Conservation (phyloP, 1,140 invertebrate species). For the Solen grandis region DNA sequence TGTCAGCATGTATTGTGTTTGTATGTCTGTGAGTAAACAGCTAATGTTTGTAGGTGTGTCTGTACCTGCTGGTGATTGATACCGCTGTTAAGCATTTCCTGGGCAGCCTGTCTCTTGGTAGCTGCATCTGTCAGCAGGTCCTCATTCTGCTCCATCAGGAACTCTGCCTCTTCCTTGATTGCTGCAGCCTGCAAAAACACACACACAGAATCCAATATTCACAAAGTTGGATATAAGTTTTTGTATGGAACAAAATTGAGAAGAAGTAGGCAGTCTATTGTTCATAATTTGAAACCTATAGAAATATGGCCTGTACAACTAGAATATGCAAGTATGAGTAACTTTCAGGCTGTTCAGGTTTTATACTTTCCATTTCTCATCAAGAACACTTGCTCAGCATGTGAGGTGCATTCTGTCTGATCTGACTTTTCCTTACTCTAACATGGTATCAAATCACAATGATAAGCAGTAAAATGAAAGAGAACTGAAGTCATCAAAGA, state of each 20-base stretch:
- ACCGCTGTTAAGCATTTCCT: slow-evolving; percentile 69
- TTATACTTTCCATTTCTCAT: not conserved
- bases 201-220: not conserved
- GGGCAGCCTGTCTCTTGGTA: slow-evolving; percentile 73
- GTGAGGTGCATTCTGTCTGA: too few species aligned
- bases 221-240: not conserved
- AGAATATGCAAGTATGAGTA: not conserved
- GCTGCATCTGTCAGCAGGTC: slow-evolving; percentile 78
- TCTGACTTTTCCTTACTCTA: too few species aligned
- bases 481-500: too few species aligned
- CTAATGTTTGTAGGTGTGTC: too few species aligned
- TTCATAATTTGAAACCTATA: too few species aligned
- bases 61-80: slow-evolving; percentile 70
- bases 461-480: too few species aligned
- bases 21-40: too few species aligned
- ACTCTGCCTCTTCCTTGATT: slow-evolving; percentile 80
- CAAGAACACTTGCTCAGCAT: too few species aligned
- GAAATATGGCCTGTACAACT: too few species aligned
- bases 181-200: slow-evolving; percentile 80
- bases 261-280: not conserved
- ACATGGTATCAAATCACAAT: too few species aligned
- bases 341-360: not conserved
- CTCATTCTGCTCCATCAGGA: slow-evolving; percentile 84
- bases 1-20: too few species aligned
- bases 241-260: not conserved